Conservation (phyloP, 2,113 vertebrate species). For the Halichoerus grypus region DNA sequence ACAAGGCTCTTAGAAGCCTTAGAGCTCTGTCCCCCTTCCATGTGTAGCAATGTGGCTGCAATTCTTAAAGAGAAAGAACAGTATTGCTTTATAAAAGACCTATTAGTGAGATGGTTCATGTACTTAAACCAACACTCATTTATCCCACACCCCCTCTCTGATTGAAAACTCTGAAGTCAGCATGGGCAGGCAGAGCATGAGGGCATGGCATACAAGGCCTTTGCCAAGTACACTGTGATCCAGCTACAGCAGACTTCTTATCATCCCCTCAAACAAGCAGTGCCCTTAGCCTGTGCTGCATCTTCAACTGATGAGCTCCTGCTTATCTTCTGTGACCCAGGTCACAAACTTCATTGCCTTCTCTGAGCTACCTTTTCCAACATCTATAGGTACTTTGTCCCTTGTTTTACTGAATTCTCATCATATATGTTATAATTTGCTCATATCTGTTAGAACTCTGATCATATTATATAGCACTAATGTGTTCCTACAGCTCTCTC, state of each 20-base stretch:
- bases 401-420: neutral
- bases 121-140: conserved; percentile 49
- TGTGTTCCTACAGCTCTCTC: neutral
- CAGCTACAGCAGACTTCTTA: neutral
- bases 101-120: conserved; percentile 52
- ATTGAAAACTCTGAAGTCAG: neutral
- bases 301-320: neutral
- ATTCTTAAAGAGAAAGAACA: conserved; percentile 33
- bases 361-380: conserved; percentile 20
- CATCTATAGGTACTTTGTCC: neutral
- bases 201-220: neutral
- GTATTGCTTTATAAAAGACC: conserved; percentile 32
- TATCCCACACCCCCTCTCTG: neutral
- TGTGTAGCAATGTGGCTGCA: conserved; percentile 21
- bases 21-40: neutral
- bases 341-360: neutral
- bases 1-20: conserved; percentile 20
- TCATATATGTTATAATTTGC: neutral
- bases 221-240: neutral
- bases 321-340: neutral
- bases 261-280: neutral
- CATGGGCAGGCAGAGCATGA: neutral
- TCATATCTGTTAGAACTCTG: neutral
- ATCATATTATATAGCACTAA: neutral
- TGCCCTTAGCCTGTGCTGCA: neutral